These are phyloP conservation scores for Rhizoglyphus robini DNA, from an alignment of 1,140 invertebrate species.

Conservation along the genomic window DNA sequence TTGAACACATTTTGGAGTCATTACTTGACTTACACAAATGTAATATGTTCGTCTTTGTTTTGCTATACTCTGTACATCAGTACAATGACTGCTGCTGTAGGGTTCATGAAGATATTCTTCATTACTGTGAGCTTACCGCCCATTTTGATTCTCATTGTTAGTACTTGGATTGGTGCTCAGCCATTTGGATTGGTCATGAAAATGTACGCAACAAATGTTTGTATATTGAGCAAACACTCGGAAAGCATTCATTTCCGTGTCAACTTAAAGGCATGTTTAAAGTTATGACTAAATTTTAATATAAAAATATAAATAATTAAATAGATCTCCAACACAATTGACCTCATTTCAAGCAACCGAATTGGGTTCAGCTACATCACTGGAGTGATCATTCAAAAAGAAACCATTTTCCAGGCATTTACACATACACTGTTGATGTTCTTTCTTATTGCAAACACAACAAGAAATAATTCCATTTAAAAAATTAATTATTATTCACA, in stretches of 20 bases:
- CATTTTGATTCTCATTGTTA: neutral
- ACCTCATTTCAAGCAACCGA: no score
- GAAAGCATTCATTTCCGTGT: neutral
- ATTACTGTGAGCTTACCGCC: neutral
- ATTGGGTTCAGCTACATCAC: no score
- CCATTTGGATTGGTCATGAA: neutral
- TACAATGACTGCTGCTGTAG: neutral
- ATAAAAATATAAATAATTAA: no score
- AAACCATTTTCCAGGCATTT: no score
- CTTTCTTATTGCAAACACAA: no score
- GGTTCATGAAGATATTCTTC: conserved; percentile 3
- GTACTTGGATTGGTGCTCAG: neutral
- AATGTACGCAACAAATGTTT: neutral
- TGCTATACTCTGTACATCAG: neutral
- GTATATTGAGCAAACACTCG: neutral
- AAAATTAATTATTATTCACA: no score
- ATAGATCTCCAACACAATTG: no score
- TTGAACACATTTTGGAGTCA: neutral
- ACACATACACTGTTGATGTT: no score
- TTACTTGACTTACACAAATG: neutral
- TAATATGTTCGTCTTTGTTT: neutral
- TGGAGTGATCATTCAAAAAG: no score
- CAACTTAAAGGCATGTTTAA: neutral
- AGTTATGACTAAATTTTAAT: no score
- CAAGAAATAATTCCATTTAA: no score